phyloP scores from a whole-genome alignment of 2,888 invertebrate species.

The Ctenicera cuprea region DNA sequence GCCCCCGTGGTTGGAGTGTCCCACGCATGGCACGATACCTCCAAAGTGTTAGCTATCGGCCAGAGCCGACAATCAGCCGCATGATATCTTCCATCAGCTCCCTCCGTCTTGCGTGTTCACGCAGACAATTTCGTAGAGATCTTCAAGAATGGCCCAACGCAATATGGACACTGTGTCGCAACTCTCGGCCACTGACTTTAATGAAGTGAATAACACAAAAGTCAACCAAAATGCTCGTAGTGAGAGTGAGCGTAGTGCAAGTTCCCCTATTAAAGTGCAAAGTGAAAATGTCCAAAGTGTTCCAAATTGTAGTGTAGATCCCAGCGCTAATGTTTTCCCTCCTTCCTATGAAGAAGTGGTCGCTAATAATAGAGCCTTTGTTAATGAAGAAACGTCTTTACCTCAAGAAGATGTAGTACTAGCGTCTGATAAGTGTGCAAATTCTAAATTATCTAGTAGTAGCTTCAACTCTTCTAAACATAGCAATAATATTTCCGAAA shows the following conservation, averaged over 20 bases:
- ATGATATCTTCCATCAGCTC: conserved; percentile 65
- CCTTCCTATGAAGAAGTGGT: conserved; percentile 22
- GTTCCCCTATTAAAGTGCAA: conserved; percentile 39
- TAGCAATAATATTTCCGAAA: conserved; percentile 47
- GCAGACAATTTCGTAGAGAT: conserved; percentile 72
- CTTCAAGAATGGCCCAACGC: conserved; percentile 72
- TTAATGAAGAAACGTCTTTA: conserved; percentile 14
- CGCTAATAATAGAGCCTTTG: conserved; percentile 5
- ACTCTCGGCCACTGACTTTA: conserved; percentile 53
- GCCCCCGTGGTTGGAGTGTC: conserved; percentile 63
- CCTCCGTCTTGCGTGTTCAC: conserved; percentile 67
- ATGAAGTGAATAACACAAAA: conserved; percentile 56
- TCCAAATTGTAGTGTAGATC: conserved; percentile 32
- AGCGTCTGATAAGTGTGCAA: conserved; percentile 18
- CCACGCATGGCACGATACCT: conserved; percentile 70
- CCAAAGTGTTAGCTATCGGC: conserved; percentile 62
- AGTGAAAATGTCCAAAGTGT: conserved; percentile 37
- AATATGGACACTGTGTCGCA: conserved; percentile 62
- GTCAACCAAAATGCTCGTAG: conserved; percentile 49
- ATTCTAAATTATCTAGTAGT: conserved; percentile 47
- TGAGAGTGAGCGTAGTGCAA: conserved; percentile 41
- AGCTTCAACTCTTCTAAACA: conserved; percentile 40
- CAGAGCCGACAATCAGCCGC: conserved; percentile 64
- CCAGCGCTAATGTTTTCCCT: conserved; percentile 1
- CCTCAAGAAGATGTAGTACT: conserved; percentile 12